Base-by-base conservation (phyloP, 2,888 invertebrate genomes). In the Tinea semifulvella region DNA sequence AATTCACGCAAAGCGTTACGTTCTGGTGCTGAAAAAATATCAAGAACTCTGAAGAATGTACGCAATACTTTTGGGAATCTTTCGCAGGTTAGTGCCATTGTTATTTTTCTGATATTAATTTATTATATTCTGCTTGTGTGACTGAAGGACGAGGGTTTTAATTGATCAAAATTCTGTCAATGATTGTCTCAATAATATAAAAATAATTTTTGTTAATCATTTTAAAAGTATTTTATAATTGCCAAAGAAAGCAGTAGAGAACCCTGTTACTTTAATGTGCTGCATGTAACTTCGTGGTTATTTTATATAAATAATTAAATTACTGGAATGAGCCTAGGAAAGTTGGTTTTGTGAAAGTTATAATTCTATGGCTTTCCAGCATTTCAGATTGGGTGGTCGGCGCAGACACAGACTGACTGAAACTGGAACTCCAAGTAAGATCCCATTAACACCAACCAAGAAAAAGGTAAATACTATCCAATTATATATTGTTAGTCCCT, bases 21-120 rank as follows among this genome's bases (percentile, higher is more conserved):
- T 54, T 85, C 83, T 39, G 85, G 89, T 20, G 88, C 88, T 8
- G 88, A 88, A 50, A 87, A 86, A 61, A 80, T 89, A 48, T 82
- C 87, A 1, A 86, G 82, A 61, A 88, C 88, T 1, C 84, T 89
- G 53, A 85, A 85, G 47, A 85, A 80, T 49, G 85, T 89, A 16
- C 74, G 85, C 53, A 86, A 86, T 46, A 85, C 86, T 13, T 83
- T 89, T 49, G 88, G 88, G 10, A 85, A 85, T 47, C 71, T 88
- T 49, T 85, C 89, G 39, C 89, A 89, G 84, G 89, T 88, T 42
- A 14, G 26, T 31, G 2, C 7, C 4, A 22, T 22, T 7, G 6
- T 22, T 7, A 7, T 22, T 22, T 22, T 22, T 22, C 5, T 7
- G 6, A 22, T 22, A 7, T 47, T 11, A 40, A 18, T 40, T 19